These are phyloP conservation scores for Megastigmus dorsalis DNA, from an alignment of 2,888 invertebrate species.

Conservation along the genomic window DNA sequence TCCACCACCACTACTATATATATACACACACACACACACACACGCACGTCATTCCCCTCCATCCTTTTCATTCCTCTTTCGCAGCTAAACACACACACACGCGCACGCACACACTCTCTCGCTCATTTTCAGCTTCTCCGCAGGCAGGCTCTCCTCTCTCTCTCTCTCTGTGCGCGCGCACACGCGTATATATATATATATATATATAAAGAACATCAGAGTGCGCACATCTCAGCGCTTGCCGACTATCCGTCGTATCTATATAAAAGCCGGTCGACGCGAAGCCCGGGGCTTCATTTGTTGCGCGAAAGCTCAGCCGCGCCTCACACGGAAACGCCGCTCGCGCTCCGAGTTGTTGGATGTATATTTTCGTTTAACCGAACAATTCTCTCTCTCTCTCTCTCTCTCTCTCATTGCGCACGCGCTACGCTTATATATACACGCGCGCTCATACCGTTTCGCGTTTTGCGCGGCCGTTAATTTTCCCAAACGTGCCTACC, in stretches of 20 bases:
- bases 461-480: too few relatives aligned
- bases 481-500: too few relatives aligned
- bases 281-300: conserved; percentile 12
- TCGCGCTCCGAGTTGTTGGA: too few relatives aligned
- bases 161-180: background rate
- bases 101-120: background rate
- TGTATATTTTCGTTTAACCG: background rate
- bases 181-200: too few relatives aligned
- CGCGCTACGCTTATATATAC: too few relatives aligned
- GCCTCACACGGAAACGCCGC: too few relatives aligned
- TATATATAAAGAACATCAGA: too few relatives aligned
- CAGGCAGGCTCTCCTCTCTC: background rate
- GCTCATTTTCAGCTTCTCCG: background rate
- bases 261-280: conserved; percentile 32
- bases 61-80: background rate
- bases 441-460: too few relatives aligned
- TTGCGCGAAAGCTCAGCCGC: conserved; percentile 30
- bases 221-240: too few relatives aligned
- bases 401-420: too few relatives aligned
- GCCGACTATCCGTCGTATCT: background rate
- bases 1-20: background rate
- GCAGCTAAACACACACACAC: background rate
- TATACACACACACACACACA: background rate
- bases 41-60: background rate
- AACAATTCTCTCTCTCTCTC: too few relatives aligned